Percentiles rank a stretch among this genome's conserved stretches.
Evolutionary conservation across 2,797 vertebrate genomes (phyloP).

Genomic region (Clarias fuscus): DNA sequence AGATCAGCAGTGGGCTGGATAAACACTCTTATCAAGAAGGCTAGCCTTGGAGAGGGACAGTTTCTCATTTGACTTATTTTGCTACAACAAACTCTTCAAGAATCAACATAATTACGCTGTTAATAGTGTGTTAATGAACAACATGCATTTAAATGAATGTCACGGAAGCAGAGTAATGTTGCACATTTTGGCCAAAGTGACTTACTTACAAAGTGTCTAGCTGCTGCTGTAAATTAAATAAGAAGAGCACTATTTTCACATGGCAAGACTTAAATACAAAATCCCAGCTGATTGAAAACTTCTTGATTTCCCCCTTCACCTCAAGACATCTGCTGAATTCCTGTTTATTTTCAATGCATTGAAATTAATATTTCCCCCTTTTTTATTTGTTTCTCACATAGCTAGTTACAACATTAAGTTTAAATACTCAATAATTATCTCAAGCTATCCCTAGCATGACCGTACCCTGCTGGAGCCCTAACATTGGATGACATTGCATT

Average conservation of each 20-base stretch:
- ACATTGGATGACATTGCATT: too few relatives aligned
- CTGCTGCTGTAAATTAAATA: neutral
- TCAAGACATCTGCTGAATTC: slow-evolving; percentile 19
- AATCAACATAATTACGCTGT: neutral
- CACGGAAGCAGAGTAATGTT: neutral
- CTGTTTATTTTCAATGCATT: slow-evolving; percentile 15
- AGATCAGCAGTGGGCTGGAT: slow-evolving; percentile 28
- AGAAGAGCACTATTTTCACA: neutral
- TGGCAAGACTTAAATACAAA: slow-evolving; percentile 10
- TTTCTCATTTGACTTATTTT: slow-evolving; percentile 12
- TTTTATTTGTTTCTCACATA: neutral
- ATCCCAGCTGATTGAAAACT: slow-evolving; percentile 22
- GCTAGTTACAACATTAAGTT: neutral
- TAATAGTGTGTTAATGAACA: neutral
- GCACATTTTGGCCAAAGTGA: neutral
- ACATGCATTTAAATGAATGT: neutral
- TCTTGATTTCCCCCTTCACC: slow-evolving; percentile 8
- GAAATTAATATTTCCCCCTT: neutral
- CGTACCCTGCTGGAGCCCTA: neutral
- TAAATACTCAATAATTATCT: neutral
- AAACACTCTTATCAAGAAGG: slow-evolving; percentile 31
- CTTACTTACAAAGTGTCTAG: neutral
- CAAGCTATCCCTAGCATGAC: neutral
- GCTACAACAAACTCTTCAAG: neutral
- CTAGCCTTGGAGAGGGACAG: slow-evolving; percentile 14